These are phyloP conservation scores for Dermatophagoides farinae DNA, from an alignment of 1,140 invertebrate genomes.

Conservation along the genomic window DNA sequence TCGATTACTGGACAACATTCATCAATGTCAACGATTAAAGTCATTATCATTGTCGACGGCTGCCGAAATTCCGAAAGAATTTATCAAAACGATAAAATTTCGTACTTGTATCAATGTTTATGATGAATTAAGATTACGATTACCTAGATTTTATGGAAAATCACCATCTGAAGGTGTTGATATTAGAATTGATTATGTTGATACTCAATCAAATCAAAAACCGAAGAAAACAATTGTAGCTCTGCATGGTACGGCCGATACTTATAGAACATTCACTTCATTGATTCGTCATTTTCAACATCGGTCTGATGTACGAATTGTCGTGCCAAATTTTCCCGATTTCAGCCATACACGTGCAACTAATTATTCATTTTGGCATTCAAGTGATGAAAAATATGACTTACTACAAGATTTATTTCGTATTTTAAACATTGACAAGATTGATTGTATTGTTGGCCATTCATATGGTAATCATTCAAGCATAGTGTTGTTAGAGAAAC, in stretches of 20 bases:
- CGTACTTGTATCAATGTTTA: background rate
- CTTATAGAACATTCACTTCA: background rate
- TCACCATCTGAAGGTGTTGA: background rate
- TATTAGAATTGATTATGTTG: background rate
- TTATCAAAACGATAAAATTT: too few species aligned
- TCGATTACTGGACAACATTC: too few species aligned
- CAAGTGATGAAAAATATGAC: background rate
- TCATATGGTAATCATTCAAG: background rate
- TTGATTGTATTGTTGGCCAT: background rate
- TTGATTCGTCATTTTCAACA: background rate
- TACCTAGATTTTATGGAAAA: background rate
- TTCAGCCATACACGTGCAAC: background rate
- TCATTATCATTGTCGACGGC: too few species aligned
- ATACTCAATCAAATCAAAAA: background rate
- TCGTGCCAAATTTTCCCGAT: constrained; percentile 1
- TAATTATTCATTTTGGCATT: background rate
- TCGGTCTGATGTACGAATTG: background rate
- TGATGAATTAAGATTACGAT: background rate
- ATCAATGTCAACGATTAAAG: too few species aligned
- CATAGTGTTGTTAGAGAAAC: background rate
- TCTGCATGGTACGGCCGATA: background rate
- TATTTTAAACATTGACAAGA: background rate
- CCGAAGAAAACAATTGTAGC: background rate
- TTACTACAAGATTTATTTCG: background rate
- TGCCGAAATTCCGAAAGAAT: too few species aligned